phyloP scores from a whole-genome alignment of 1,140 invertebrate genomes.

The Tenebrio molitor region DNA sequence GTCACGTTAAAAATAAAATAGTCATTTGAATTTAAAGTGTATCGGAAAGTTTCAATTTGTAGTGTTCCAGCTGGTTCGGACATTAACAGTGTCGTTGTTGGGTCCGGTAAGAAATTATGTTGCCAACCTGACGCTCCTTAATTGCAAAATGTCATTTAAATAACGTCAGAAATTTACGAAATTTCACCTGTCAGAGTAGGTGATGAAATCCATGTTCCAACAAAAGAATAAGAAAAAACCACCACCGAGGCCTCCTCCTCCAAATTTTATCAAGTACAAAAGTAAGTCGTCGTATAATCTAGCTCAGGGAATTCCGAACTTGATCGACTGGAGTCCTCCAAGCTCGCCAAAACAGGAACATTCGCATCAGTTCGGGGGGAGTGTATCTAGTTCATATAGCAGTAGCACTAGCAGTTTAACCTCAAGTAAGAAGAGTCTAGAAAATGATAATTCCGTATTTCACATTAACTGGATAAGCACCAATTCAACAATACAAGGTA shows the following conservation, averaged over 20 bases:
- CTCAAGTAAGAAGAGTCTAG: constrained; percentile 64
- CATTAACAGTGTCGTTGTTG: too few relatives aligned
- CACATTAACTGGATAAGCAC: constrained; percentile 22
- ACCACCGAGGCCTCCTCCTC: constrained; percentile 63
- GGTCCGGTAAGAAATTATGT: not conserved
- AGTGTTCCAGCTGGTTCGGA: too few relatives aligned
- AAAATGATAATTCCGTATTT: constrained; percentile 56
- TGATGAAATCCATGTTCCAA: constrained; percentile 20
- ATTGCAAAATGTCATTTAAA: not conserved
- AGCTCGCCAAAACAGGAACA: constrained; percentile 57
- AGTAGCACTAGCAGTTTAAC: constrained; percentile 65
- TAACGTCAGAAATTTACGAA: not conserved
- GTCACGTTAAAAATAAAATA: too few relatives aligned
- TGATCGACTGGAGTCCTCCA: constrained; percentile 63
- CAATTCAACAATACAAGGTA: not conserved
- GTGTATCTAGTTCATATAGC: constrained; percentile 64
- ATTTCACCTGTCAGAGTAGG: not conserved
- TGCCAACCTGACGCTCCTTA: not conserved
- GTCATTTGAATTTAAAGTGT: too few relatives aligned
- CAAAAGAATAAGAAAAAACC: constrained; percentile 61
- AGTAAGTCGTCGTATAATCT: constrained; percentile 62
- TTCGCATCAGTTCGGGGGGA: constrained; percentile 59
- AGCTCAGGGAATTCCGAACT: constrained; percentile 54
- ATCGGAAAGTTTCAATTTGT: too few relatives aligned
- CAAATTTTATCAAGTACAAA: constrained; percentile 61